Evolutionary conservation across 2,888 invertebrate species (phyloP), one percentile per base, ranked within the genome.

Genomic region (Oscheius myriophilus): DNA sequence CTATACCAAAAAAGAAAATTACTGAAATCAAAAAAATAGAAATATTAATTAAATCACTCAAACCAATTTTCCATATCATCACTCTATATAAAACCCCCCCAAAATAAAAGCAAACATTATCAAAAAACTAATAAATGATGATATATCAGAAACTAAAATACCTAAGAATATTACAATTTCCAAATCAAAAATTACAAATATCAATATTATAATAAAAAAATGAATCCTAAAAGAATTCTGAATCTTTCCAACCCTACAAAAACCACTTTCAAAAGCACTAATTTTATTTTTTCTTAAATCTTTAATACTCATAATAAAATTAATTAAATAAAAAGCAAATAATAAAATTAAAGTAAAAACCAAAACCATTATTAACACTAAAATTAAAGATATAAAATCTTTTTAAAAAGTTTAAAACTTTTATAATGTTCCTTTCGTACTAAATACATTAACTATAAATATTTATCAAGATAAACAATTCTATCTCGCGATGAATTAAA

Each of bases 401-500:
- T n/a, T n/a, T n/a, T n/a, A n/a, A n/a, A n/a, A n/a, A n/a, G n/a
- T 75, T 77, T 75, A 68, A 77, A 78, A 76, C 75, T 72, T 75
- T 70, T 75, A 72, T 72, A 77, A 70, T 74, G 71, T 78, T 79
- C 79, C 79, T 79, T 77, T 79, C 79, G 79, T 79, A 79, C 78
- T 78, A 76, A 80, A 76, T 69, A 74, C 61, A 55, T 69, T 75
- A 67, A 67, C 55, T 57, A 69, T 71, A 71, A 77, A 70, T 76
- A 73, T 55, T 75, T 80, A 72, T 66, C 78, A 77, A 80, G 78
- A 80, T 76, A 80, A 80, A 80, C 80, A 76, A 79, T 77, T 76
- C 80, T 80, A 80, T 79, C 79, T 79, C 75, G 73, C 80, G 71
- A 79, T 79, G 80, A 76, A 77, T 79, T 80, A 77, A 80, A 79